phyloP scores from a whole-genome alignment of 2,113 vertebrate genomes.

The Columbina picui region DNA sequence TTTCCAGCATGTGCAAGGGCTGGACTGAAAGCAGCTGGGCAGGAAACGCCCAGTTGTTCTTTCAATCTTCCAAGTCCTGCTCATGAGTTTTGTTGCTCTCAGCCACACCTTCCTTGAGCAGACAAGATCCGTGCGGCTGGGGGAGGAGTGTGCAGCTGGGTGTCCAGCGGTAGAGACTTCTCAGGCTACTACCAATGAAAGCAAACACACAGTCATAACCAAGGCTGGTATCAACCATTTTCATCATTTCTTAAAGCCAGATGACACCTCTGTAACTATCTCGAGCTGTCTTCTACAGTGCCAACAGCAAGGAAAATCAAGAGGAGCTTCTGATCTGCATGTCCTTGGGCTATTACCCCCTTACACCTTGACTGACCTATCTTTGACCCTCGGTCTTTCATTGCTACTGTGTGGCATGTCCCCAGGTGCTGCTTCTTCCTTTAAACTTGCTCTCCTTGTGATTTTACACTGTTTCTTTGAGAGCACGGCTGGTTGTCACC shows the following conservation, averaged over 20 bases:
- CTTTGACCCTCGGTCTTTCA: not conserved
- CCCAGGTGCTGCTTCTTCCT: not conserved
- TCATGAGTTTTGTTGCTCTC: not conserved
- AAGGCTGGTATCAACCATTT: not conserved
- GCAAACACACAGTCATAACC: not conserved
- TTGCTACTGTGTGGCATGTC: conserved; percentile 45
- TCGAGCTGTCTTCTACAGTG: not conserved
- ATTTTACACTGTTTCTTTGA: not conserved
- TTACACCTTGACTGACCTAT: not conserved
- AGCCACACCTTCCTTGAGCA: not conserved
- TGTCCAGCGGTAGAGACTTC: not conserved
- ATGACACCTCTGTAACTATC: not conserved
- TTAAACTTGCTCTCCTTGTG: not conserved
- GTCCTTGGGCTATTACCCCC: not conserved
- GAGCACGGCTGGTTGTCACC: not conserved
- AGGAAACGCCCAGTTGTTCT: not conserved
- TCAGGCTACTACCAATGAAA: not conserved
- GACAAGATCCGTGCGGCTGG: not conserved
- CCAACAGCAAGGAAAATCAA: not conserved
- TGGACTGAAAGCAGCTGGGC: not conserved
- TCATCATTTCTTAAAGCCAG: not conserved
- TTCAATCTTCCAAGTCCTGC: not conserved
- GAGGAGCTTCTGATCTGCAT: not conserved
- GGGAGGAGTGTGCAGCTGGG: not conserved
- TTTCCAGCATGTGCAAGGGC: not conserved